Percentiles rank a stretch among this genome's conserved stretches.
These are phyloP conservation scores for Periparus ater DNA, from an alignment of 2,797 vertebrate species.

Conservation along the genomic window DNA sequence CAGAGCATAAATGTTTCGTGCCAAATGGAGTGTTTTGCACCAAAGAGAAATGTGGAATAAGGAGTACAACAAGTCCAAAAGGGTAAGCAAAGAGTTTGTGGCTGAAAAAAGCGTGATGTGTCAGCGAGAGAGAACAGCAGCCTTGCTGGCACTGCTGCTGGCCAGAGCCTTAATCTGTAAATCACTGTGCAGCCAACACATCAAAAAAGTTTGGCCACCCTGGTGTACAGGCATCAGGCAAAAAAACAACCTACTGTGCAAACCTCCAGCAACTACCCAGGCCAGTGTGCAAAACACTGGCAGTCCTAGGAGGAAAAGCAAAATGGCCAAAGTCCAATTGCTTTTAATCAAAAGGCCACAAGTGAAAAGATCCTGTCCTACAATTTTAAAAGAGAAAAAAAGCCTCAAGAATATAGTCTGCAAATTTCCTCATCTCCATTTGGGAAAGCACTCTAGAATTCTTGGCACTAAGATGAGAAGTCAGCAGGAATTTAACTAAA, in stretches of 20 bases:
- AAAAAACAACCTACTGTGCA: conserved; percentile 64
- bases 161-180: conserved; percentile 71
- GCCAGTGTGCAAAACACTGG: conserved; percentile 49
- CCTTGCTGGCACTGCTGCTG: conserved; percentile 56
- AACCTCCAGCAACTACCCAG: conserved; percentile 52
- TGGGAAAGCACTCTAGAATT: conserved; percentile 60
- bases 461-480: conserved; percentile 68
- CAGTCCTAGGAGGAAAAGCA: conserved; percentile 27
- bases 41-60: conserved; percentile 71
- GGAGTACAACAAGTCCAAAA: conserved; percentile 66
- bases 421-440: conserved; percentile 62
- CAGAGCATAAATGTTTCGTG: not conserved
- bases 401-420: conserved; percentile 42
- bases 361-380: conserved; percentile 65
- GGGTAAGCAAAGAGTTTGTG: conserved; percentile 52
- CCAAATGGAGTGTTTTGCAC: conserved; percentile 12
- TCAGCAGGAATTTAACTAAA: conserved; percentile 74
- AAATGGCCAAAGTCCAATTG: conserved; percentile 64
- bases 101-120: conserved; percentile 56
- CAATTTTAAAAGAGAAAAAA: conserved; percentile 58
- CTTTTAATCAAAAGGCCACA: conserved; percentile 70
- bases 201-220: conserved; percentile 71
- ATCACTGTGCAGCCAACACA: conserved; percentile 60
- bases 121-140: conserved; percentile 61
- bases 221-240: conserved; percentile 60